Conservation (phyloP, 2,797 vertebrate genomes). For the Cossypha niveicapilla region DNA sequence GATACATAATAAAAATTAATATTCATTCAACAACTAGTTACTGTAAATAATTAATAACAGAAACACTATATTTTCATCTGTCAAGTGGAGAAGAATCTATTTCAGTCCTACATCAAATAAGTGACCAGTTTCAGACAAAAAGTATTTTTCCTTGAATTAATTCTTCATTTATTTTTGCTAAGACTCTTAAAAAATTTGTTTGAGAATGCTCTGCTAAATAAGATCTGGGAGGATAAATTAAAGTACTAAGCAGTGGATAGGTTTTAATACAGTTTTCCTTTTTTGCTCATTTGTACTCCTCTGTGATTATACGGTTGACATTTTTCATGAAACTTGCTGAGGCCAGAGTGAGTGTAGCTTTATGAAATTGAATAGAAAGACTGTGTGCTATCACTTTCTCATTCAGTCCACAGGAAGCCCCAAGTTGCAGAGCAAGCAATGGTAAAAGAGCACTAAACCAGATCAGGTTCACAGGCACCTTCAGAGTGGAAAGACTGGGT, state of each 20-base stretch:
- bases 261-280: not conserved
- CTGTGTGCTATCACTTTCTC: not conserved
- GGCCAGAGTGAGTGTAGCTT: not conserved
- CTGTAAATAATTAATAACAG: not conserved
- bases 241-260: not conserved
- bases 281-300: not conserved
- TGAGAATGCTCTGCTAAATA: not conserved
- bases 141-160: not conserved
- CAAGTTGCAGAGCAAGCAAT: not conserved
- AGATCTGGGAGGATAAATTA: not conserved
- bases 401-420: not conserved
- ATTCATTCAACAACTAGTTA: not conserved
- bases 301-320: not conserved
- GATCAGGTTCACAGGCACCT: not conserved
- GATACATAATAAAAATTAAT: conserved; percentile 21
- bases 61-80: conserved; percentile 8
- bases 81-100: not conserved
- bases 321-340: not conserved
- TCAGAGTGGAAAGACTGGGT: not conserved
- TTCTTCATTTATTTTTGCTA: not conserved
- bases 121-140: not conserved
- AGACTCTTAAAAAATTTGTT: not conserved
- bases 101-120: not conserved
- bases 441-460: not conserved
- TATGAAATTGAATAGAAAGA: not conserved